phyloP scores from a whole-genome alignment of 1,140 invertebrate species.

The Drosophila ercepeae region DNA sequence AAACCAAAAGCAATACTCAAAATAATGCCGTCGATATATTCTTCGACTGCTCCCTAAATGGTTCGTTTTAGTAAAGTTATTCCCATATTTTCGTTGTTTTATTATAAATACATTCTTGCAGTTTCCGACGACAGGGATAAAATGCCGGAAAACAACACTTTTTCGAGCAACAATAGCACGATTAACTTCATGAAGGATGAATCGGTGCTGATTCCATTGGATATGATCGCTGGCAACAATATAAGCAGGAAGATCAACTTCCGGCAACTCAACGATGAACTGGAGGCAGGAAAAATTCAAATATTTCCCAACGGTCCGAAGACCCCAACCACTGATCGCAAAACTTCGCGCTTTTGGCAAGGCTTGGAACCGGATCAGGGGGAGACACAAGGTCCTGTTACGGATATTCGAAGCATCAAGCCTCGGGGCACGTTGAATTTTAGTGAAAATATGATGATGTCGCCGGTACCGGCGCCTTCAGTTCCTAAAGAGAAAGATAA shows the following conservation, averaged over 20 bases:
- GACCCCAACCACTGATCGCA: conserved; percentile 55
- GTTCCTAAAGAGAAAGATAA: neutral
- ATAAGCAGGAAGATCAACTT: conserved; percentile 54
- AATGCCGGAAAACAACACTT: neutral
- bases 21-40: neutral
- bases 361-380: conserved; percentile 7
- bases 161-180: conserved; percentile 17
- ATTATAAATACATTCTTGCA: neutral
- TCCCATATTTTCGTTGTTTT: too few relatives aligned
- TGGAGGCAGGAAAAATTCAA: conserved; percentile 56
- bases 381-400: neutral
- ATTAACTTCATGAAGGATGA: conserved; percentile 39
- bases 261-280: conserved; percentile 52
- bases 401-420: conserved; percentile 12
- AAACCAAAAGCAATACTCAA: neutral
- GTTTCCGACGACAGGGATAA: conserved; percentile 3
- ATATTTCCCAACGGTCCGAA: conserved; percentile 59
- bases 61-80: neutral
- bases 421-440: conserved; percentile 54
- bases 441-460: conserved; percentile 50
- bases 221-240: conserved; percentile 48
- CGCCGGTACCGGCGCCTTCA: conserved; percentile 15
- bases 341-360: conserved; percentile 19
- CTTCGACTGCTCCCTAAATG: conserved; percentile 1
- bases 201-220: conserved; percentile 49